Base-by-base conservation (phyloP, 2,113 vertebrate species). In the Podocnemis expansa region DNA sequence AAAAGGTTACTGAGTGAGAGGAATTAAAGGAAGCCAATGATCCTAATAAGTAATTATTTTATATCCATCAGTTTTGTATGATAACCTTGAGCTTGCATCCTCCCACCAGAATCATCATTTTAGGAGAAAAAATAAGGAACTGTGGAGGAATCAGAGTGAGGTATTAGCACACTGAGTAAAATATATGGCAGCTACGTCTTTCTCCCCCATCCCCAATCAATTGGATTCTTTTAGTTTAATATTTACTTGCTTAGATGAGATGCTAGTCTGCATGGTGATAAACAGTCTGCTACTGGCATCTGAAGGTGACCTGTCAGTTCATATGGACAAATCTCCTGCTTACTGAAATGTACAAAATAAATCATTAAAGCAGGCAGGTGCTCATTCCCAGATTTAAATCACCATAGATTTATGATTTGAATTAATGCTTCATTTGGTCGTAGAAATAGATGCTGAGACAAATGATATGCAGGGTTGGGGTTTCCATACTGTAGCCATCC, bases 301-400 rank as follows among this genome's bases (percentile, higher is more conserved):
- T 99, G 99, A 99, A 99, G 99, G 99, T 99, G 99, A 99, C 99
- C 99, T 99, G 99, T 99, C 99, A 99, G 98, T 99, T 99, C 98
- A 98, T 99, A 99, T 99, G 99, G 99, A 99, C 99, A 99, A 99
- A 99, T 99, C 99, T 99, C 99, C 99, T 99, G 99, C 99, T 99
- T 98, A 99, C 99, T 99, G 99, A 99, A 99, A 99, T 99, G 99
- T 99, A 99, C 99, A 99, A 99, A 99, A 99, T 99, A 99, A 99
- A 99, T 99, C 99, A 99, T 99, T 99, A 99, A 99, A 99, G 99
- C 98, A 98, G 99, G 99, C 99, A 99, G 99, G 98, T 98, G 98
- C 98, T 98, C 98, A 98, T 99, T 99, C 99, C 98, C 97, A 99
- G 99, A 99, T 99, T 99, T 99, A 99, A 99, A 99, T 99, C 99